A percentile compares a stretch with the other conserved stretches of the same genome.
These are phyloP conservation scores for Chromoteleia sp. DNA, from an alignment of 2,888 invertebrate species.

Conservation along the genomic window DNA sequence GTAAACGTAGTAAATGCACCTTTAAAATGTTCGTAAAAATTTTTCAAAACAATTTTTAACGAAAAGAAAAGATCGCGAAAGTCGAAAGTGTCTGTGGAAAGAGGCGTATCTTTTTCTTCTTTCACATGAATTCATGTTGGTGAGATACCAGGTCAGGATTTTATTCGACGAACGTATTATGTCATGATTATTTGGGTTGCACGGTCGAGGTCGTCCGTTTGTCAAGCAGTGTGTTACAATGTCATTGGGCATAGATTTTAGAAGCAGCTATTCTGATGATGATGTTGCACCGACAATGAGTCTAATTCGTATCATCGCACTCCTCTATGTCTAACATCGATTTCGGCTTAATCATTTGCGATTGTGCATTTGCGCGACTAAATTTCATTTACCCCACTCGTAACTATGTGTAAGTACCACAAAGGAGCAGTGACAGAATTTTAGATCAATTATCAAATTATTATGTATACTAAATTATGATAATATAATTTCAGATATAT, in stretches of 20 bases:
- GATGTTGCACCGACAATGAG: conserved; percentile 48
- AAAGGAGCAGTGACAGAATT: too few relatives aligned
- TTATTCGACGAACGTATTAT: conserved; percentile 43
- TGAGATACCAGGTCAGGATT: conserved; percentile 49
- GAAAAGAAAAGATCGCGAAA: not conserved
- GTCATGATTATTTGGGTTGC: conserved; percentile 58
- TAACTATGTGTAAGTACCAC: not conserved
- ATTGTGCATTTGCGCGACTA: conserved; percentile 17
- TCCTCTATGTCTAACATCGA: conserved; percentile 37
- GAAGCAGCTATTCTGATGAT: conserved; percentile 52
- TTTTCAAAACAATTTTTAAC: too few relatives aligned
- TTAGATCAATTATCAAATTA: too few relatives aligned
- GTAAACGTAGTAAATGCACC: too few relatives aligned
- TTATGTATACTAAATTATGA: too few relatives aligned
- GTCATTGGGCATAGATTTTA: conserved; percentile 55
- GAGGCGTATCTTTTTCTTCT: conserved; percentile 8
- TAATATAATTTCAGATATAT: too few relatives aligned
- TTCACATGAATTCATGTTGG: conserved; percentile 15
- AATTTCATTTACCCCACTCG: not conserved
- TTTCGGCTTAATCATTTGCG: conserved; percentile 41
- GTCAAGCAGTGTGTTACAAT: conserved; percentile 42
- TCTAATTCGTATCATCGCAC: conserved; percentile 43
- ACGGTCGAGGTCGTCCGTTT: conserved; percentile 60
- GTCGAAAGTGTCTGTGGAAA: conserved; percentile 21
- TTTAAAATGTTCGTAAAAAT: too few relatives aligned